Evolutionary conservation across 1,140 invertebrate species (phyloP), one percentile per base, ranked within the genome.

Genomic region (Physella acuta): DNA sequence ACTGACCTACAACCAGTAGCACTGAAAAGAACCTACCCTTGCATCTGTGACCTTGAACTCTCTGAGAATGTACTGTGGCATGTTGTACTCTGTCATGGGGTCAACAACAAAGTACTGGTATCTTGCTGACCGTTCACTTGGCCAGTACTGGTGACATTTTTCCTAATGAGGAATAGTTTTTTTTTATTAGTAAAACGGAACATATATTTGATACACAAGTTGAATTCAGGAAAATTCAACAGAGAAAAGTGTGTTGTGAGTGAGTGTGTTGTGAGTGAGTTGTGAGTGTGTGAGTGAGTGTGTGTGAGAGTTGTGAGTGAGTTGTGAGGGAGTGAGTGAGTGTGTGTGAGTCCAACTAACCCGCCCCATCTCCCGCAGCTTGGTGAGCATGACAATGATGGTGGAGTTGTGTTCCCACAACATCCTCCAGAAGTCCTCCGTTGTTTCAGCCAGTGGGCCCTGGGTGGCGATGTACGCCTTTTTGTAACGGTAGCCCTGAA

Each of bases 391-490:
- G 14, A 99, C 97, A 44, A 99, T 92, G 83, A 99, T 99, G 4
- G 95, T 98, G 0, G 95, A 98, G 85, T 99, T 99, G 82, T 99
- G 95, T 83, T 99, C 97, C 97, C 97, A 99, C n/a, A 99, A 87
- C 97, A 99, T 99, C 72, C 97, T 88, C 98, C 98, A 99, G 78
- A 99, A 96, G 82, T 99, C 97, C 76, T 98, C 95, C 0, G 94
- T 94, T 0, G 98, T 99, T 75, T 99, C 94, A 31, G 90, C 94
- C 11, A 99, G 85, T 0, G 98, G 97, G 14, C 96, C 97, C 87
- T 99, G 98, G 4, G 97, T 98, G 0, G 97, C 97, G 71, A 99
- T 97, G 79, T 99, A 99, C 2, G 95, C 95, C 69, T 90, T 91
- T 28, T 94, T 89, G 85, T 95, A 95, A 44, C 97, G 93, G 81